These are phyloP conservation scores for Lordiphosa fenestrarum DNA, from an alignment of 2,888 invertebrate species.

Conservation along the genomic window DNA sequence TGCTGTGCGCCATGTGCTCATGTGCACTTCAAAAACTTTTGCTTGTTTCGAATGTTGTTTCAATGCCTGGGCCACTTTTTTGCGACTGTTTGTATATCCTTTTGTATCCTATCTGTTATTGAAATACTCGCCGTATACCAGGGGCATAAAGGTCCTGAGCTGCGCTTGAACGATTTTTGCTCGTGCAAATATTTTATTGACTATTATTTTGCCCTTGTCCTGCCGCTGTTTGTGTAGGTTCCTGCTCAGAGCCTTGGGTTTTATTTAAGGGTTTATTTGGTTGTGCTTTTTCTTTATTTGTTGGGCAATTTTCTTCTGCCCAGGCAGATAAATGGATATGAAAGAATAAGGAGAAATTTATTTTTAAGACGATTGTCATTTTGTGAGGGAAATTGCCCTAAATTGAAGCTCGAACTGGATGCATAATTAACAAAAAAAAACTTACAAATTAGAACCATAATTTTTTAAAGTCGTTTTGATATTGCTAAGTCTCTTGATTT, in stretches of 20 bases:
- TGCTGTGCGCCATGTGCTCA: background rate
- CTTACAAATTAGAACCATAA: too few species aligned
- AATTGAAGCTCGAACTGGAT: too few species aligned
- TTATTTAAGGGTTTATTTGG: slow-evolving; percentile 40
- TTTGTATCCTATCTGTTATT: slow-evolving; percentile 15
- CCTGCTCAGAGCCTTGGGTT: slow-evolving; percentile 28
- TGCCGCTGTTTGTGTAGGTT: slow-evolving; percentile 31
- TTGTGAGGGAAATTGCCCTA: too few species aligned
- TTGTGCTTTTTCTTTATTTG: slow-evolving; percentile 27
- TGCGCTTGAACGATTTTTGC: slow-evolving; percentile 61
- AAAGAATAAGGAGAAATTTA: slow-evolving; percentile 25
- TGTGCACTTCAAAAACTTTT: slow-evolving; percentile 59
- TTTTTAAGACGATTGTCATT: slow-evolving; percentile 17
- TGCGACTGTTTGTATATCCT: background rate
- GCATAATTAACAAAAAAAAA: too few species aligned
- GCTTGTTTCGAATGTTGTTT: slow-evolving; percentile 39
- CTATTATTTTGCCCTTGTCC: slow-evolving; percentile 54
- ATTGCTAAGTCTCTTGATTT: too few species aligned
- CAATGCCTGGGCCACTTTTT: slow-evolving; percentile 39
- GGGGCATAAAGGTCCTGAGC: slow-evolving; percentile 36
- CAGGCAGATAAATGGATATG: slow-evolving; percentile 23
- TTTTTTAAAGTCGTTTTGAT: too few species aligned
- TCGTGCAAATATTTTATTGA: slow-evolving; percentile 70
- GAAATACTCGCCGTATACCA: slow-evolving; percentile 10
- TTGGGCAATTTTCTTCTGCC: slow-evolving; percentile 29